Percentiles rank a stretch among this genome's conserved stretches.
phyloP scores from a whole-genome alignment of 1,140 invertebrate genomes.

The Hyles euphorbiae region DNA sequence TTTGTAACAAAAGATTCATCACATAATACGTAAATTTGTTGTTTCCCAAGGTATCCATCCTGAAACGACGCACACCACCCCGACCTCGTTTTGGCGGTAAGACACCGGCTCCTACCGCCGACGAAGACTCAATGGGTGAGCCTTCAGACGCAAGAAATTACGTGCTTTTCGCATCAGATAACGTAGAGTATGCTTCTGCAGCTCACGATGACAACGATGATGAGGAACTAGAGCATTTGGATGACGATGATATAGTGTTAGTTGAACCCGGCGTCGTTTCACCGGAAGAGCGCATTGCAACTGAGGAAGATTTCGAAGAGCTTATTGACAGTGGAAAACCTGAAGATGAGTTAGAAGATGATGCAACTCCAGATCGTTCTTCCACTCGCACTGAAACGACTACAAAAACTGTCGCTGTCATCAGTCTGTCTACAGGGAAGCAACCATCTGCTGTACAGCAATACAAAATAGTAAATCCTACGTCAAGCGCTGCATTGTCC shows the following conservation, averaged over 20 bases:
- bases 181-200: conserved; percentile 72
- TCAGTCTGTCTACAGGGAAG: conserved; percentile 65
- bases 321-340: conserved; percentile 76
- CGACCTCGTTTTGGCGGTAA: conserved; percentile 73
- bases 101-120: conserved; percentile 60
- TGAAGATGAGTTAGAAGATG: conserved; percentile 68
- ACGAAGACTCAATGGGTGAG: conserved; percentile 56
- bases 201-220: conserved; percentile 60
- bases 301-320: conserved; percentile 79
- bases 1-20: too few relatives aligned
- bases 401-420: conserved; percentile 72
- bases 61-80: conserved; percentile 72
- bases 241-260: conserved; percentile 79
- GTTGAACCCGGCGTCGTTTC: conserved; percentile 78
- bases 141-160: conserved; percentile 78
- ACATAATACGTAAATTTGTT: neutral
- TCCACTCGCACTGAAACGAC: conserved; percentile 64
- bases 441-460: conserved; percentile 60
- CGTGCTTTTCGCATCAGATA: conserved; percentile 77
- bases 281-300: conserved; percentile 78
- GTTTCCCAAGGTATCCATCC: conserved; percentile 55
- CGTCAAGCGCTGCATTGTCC: conserved; percentile 46
- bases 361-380: conserved; percentile 40
- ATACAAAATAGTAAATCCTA: conserved; percentile 66
- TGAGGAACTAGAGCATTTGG: conserved; percentile 71